Base-by-base conservation (phyloP, 1,140 invertebrate genomes). In the Sarcophaga bullata region DNA sequence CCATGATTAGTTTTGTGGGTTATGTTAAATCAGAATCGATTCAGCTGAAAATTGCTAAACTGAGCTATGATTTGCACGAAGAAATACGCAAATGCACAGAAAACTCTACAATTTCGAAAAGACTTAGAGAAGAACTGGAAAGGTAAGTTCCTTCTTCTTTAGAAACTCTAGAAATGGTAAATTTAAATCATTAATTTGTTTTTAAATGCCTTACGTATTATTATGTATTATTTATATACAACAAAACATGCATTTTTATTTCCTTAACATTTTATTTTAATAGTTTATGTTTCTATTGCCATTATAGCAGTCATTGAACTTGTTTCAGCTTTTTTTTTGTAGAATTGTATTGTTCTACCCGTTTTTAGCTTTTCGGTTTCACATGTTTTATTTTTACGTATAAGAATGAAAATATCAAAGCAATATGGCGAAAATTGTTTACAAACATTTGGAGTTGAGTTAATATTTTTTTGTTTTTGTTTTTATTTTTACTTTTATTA, bases 51-150 rank as follows among this genome's bases (percentile, higher is more conserved):
- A 85, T 89, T 19, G 84, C 83, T 11, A 89, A 89, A 84, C 83
- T 89, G 0, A 88, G 86, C 78, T 85, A 87, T 76, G 87, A 89
- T 17, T 83, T 90, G 8, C 85, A 90, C 48, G 87, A 90, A 48
- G 87, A 90, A 82, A 88, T 87, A 52, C 88, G 87, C 54, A 84
- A 84, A 47, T 88, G 87, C 80, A 85, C 78, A 19, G 87, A 87
- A 84, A 87, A 88, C 50, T 88, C 88, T 7, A 84, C 84, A 49
- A 82, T 90, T 68, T 85, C 88, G 48, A 87, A 88, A 83, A 82
- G 84, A 76, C 80, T 90, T 47, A 85, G 87, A 19, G 85, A 90
- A 62, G 87, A 90, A 78, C 82, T 90, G n/a, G 88, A 90, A 84
- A 90, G 87, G 88, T 89, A 86, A 81, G 87, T 86, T 58, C 15